A percentile compares a stretch with the other conserved stretches of the same genome.
phyloP scores from a whole-genome alignment of 64 coral and sea anemone species.

The Stichodactyla mertensii region DNA sequence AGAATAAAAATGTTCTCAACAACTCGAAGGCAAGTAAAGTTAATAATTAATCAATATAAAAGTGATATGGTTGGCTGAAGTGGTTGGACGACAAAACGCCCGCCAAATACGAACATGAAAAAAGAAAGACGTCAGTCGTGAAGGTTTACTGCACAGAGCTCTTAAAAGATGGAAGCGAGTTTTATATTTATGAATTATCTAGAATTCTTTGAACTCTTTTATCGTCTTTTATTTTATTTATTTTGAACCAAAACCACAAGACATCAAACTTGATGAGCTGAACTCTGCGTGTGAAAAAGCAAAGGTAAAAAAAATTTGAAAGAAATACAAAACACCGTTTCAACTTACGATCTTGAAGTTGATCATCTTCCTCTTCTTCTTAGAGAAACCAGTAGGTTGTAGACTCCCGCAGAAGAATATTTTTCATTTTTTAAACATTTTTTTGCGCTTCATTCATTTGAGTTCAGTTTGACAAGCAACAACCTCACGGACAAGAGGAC shows the following conservation, averaged over 20 bases:
- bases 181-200: too few species aligned
- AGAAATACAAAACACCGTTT: neutral
- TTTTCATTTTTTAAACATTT: neutral
- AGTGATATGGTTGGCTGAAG: neutral
- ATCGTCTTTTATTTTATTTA: too few species aligned
- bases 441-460: neutral
- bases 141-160: too few species aligned
- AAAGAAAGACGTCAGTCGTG: too few species aligned
- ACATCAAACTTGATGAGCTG: too few species aligned
- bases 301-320: neutral
- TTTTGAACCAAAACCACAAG: too few species aligned
- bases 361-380: neutral
- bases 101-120: neutral
- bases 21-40: neutral
- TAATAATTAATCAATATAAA: neutral
- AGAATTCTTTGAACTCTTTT: too few species aligned
- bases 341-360: neutral
- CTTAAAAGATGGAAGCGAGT: too few species aligned
- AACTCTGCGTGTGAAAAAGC: neutral
- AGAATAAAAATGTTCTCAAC: neutral
- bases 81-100: neutral
- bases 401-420: neutral
- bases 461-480: neutral
- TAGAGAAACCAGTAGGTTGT: neutral
- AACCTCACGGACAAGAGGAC: neutral